Evolutionary conservation across 2,797 vertebrate species (phyloP), one percentile per base, ranked within the genome.

Genomic region (Merluccius polli): DNA sequence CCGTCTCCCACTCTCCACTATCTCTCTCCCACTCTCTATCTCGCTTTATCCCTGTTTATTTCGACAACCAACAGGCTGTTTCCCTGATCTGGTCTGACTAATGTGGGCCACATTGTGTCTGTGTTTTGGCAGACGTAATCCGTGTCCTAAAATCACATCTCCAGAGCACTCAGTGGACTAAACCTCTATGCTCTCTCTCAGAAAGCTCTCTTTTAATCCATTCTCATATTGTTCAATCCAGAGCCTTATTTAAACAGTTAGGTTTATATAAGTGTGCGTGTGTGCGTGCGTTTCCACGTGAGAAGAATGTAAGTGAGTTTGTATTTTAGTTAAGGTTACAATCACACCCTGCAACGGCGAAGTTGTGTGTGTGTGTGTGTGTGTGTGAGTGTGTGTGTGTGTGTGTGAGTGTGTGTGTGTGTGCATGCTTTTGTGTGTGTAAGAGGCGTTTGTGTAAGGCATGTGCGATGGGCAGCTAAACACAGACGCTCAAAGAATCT

Each of bases 401-500:
- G 48, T 59, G 67, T 77, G 74, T 72, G 75, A 68, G 3, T 30
- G 38, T 68, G 38, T 63, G 72, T 44, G 71, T 36, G 36, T 35
- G 70, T 75, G 63, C 41, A 31, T 71, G 36, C 18, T 36, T 70
- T 68, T 16, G 35, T 38, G n/a, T 70, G 71, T 77, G 76, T 75
- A 72, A 72, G 48, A 68, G 65, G 30, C 48, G 69, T 84, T 76
- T 84, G 79, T 78, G 79, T 69, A 68, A 77, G 72, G 81, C 75
- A 65, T 80, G 81, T 85, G 86, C 15, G 81, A 87, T 86, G 87
- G 86, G 87, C 88, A 86, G 87, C 90, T 91, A 89, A 92, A 90
- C 86, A 85, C 87, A 89, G 89, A 86, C 88, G 86, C 90, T 92
- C 90, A 91, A 89, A 92, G 88, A 93, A 93, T 92, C 90, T 88